A percentile compares a stretch with the other conserved stretches of the same genome.
These are phyloP conservation scores for Sebastes itinus DNA, from an alignment of 2,797 vertebrate genomes.

Conservation along the genomic window DNA sequence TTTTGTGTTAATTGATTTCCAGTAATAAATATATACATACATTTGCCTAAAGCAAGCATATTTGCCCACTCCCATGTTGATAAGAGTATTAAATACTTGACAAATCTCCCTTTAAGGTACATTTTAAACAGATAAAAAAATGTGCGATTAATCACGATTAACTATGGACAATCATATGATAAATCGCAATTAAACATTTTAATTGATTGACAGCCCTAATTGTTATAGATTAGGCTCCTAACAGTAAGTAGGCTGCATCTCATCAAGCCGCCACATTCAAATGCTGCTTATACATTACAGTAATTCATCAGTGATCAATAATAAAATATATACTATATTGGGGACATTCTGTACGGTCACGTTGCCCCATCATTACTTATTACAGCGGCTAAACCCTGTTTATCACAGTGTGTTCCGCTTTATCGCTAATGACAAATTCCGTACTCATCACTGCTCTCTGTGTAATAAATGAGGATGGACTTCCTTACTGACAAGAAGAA, in stretches of 20 bases:
- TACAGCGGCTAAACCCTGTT: constrained; percentile 2
- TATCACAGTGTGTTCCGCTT: neutral
- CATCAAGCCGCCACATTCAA: neutral
- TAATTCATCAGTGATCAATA: neutral
- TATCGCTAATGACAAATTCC: neutral
- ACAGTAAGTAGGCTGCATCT: neutral
- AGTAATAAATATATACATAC: no score
- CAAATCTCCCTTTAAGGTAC: no score
- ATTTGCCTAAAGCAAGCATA: no score
- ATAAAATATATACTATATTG: neutral
- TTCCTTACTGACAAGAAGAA: neutral
- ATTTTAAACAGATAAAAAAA: no score
- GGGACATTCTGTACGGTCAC: neutral
- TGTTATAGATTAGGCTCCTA: neutral
- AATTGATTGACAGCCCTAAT: no score
- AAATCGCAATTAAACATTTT: no score
- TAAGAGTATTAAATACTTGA: no score
- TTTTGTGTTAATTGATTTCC: no score
- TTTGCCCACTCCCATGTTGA: no score
- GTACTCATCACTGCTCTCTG: neutral
- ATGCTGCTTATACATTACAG: neutral
- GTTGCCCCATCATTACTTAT: neutral
- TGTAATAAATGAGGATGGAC: neutral
- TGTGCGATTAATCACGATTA: no score
- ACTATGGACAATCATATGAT: no score